Base-by-base conservation (phyloP, 2,888 invertebrate species). In the Mythimna vitellina region DNA sequence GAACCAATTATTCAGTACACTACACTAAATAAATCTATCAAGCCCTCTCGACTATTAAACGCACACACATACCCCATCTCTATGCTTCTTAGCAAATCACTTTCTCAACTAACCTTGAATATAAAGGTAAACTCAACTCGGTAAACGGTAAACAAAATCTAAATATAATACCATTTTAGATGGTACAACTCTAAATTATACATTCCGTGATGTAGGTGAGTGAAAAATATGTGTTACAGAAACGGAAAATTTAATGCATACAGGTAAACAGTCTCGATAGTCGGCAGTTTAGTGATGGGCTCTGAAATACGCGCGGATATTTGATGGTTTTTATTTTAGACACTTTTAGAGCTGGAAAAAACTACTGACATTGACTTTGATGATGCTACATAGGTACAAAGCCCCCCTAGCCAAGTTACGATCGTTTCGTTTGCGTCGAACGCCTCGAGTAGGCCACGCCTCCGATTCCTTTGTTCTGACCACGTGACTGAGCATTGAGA, bases 71-170 rank as follows among this genome's bases (percentile, higher is more conserved):
- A 32, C 54, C n/a, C 61, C 29, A 56, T 66, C 69, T 25, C n/a
- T 0, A 61, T 20, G 56, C 46, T 25, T 61, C 42, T 58, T 57
- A 20, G 10, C 25, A 65, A 81, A 73, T 60, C 56, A 67, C 65
- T 73, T 74, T 49, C 38, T 29, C 38, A 65, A 25, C 20, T 67
- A 58, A 79, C 83, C 84, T 84, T 78, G 77, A 51, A 65, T 78
- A 54, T 70, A 72, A 32, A 84, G 51, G 65, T 71, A 75, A 75
- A 65, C 62, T 29, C 25, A 61, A 63, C 32, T 57, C 60, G 49
- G 73, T 71, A 35, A 64, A 42, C 32, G 6, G 71, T 81, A 83
- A 81, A 83, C 84, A 84, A 63, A 73, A 75, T 83, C 73, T 80
- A 80, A 80, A 83, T 80, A 75, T 75, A 77, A 63, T 61, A 60